Evolutionary conservation across 2,888 invertebrate species (phyloP).

Genomic region (Oscheius sp.): DNA sequence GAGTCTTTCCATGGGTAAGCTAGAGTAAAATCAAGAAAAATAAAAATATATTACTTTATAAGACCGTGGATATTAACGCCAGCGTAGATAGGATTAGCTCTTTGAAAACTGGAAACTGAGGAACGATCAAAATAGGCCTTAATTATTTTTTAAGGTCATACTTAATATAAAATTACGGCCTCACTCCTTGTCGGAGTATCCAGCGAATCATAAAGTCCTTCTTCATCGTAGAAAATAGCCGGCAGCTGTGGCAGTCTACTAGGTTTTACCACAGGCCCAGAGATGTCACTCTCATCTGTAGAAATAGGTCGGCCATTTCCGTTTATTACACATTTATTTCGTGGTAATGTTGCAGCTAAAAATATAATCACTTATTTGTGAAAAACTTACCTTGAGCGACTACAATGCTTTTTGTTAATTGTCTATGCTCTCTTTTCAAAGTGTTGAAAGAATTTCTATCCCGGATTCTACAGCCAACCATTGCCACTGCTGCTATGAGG

Average conservation of each 20-base stretch:
- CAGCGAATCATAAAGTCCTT: constrained; percentile 31
- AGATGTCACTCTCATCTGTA: constrained; percentile 26
- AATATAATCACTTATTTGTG: neutral
- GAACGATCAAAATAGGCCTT: constrained; percentile 30
- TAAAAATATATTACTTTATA: constrained; percentile 13
- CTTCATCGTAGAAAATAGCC: constrained; percentile 26
- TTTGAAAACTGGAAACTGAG: constrained; percentile 17
- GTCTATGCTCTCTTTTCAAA: constrained; percentile 27
- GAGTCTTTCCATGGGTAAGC: constrained; percentile 21
- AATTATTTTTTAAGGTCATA: neutral
- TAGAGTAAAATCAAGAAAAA: neutral
- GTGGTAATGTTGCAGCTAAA: constrained; percentile 20
- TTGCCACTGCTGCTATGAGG: constrained; percentile 14
- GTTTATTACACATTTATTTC: constrained; percentile 30
- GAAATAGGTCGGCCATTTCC: constrained; percentile 28
- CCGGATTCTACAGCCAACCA: constrained; percentile 24
- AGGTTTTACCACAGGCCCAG: neutral
- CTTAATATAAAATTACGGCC: neutral
- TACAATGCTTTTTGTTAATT: constrained; percentile 31
- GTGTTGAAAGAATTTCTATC: constrained; percentile 29
- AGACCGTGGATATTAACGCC: constrained; percentile 26
- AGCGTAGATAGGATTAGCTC: constrained; percentile 29
- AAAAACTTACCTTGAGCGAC: constrained; percentile 20
- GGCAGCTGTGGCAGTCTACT: constrained; percentile 11
- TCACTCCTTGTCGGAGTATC: constrained; percentile 32